Base-by-base conservation (phyloP, 2,797 vertebrate genomes). In the Odontamblyopus rebecca region DNA sequence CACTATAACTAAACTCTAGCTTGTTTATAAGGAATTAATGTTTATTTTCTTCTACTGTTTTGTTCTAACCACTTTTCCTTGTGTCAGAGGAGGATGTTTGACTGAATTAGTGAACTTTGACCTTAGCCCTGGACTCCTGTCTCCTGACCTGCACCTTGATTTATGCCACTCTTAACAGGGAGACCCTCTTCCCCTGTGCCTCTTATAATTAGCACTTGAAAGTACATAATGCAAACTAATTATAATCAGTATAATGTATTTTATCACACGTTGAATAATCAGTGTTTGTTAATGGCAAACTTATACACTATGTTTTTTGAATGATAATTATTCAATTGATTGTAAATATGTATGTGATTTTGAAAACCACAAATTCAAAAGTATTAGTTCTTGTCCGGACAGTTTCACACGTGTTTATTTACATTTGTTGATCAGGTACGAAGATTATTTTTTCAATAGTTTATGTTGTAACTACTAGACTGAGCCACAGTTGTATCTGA, bases 121-220 rank as follows among this genome's bases (percentile, higher is more conserved):
- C 82, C 64, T 83, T 85, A 83, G 81, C 76, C 86, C 78, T 67
- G 61, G 72, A 86, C 78, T 72, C 75, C 75, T 77, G 67, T 85
- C 85, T 90, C 88, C 88, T 91, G 90, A 90, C 87, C 83, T 89
- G 91, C 92, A 91, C 89, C 89, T 90, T 92, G 87, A 87, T 86
- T 89, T 81, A 88, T 88, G 84, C 90, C 89, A 90, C 89, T 90
- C 83, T 80, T n/a, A 68, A 83, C 86, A 88, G 85, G 80, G 82
- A 65, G 68, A 71, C 4, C 59, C 32, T 35, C 67, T 78, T 68
- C 75, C 72, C 68, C 4, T 30, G 76, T 68, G 82, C 78, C 75
- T 89, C 79, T 76, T 87, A 89, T 91, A 89, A 91, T 88, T 91
- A 93, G 93, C 93, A 95, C 94, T 94, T 94, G 92, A 93, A 91